A percentile compares a stretch with the other conserved stretches of the same genome.
Conservation (phyloP, 2,888 invertebrate species). For the Tortrix viridana region DNA sequence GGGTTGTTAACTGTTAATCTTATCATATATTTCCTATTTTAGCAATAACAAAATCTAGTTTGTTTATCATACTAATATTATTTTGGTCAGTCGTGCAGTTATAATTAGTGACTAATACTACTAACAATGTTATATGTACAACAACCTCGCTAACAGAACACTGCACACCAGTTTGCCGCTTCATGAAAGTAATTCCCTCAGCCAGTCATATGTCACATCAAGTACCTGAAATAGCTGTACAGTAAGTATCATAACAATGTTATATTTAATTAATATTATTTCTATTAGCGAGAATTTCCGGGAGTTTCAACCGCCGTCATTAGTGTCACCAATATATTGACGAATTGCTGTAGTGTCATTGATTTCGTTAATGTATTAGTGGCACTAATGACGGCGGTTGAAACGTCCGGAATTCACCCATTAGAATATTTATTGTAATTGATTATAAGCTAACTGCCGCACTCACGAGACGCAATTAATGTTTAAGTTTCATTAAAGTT, state of each 20-base stretch:
- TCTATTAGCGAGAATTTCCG: too few relatives aligned
- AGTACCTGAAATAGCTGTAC: conserved; percentile 78
- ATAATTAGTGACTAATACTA: conserved; percentile 44
- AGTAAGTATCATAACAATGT: conserved; percentile 67
- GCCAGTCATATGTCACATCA: conserved; percentile 70
- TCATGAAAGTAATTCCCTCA: conserved; percentile 77
- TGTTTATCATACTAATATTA: conserved; percentile 18
- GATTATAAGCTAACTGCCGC: too few relatives aligned
- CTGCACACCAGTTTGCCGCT: conserved; percentile 82
- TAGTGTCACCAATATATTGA: too few relatives aligned
- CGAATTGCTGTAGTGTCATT: too few relatives aligned
- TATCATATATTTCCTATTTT: neutral
- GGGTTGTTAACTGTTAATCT: neutral
- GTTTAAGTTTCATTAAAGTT: too few relatives aligned
- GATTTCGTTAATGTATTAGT: too few relatives aligned
- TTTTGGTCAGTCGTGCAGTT: conserved; percentile 23
- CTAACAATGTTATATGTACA: conserved; percentile 57
- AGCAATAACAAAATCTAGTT: neutral
- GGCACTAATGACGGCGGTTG: too few relatives aligned
- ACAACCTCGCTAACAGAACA: conserved; percentile 76
- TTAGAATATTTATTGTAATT: too few relatives aligned
- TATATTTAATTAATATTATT: conserved; percentile 3
- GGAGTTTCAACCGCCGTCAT: too few relatives aligned
- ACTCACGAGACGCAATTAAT: too few relatives aligned
- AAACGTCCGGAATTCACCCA: too few relatives aligned